Evolutionary conservation across 2,888 invertebrate species (phyloP).

Genomic region (Pediacus dermestoides): DNA sequence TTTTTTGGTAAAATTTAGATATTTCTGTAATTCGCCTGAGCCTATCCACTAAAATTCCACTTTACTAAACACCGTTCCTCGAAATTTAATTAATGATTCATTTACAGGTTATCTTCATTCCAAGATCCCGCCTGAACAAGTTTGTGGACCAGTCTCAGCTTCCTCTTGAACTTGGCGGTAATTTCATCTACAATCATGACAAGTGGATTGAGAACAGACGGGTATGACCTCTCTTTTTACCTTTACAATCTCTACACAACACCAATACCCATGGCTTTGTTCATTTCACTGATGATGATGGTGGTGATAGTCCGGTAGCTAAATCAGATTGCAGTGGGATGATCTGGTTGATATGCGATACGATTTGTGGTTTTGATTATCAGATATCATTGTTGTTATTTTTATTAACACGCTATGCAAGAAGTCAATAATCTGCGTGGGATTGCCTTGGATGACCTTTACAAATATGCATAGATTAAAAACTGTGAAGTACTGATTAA

Average conservation of each 20-base stretch:
- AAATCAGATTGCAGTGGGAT: too few relatives aligned
- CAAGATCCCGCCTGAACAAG: conserved; percentile 64
- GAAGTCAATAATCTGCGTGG: conserved; percentile 26
- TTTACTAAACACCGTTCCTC: too few relatives aligned
- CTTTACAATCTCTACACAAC: conserved; percentile 2
- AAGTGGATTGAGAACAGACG: conserved; percentile 73
- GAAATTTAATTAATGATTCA: conserved; percentile 8
- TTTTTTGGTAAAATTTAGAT: too few relatives aligned
- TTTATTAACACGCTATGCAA: conserved; percentile 10
- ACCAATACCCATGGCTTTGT: too few relatives aligned
- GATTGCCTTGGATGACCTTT: conserved; percentile 21
- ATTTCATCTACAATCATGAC: conserved; percentile 66
- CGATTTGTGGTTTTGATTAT: conserved; percentile 9
- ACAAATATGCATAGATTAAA: conserved; percentile 17
- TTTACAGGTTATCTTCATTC: conserved; percentile 66
- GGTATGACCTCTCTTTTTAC: conserved; percentile 52
- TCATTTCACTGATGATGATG: too few relatives aligned
- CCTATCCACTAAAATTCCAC: too few relatives aligned
- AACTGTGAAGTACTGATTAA: not conserved
- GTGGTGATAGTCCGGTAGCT: too few relatives aligned
- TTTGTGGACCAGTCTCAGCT: conserved; percentile 68
- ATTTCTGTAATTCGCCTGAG: too few relatives aligned
- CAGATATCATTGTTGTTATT: conserved; percentile 15
- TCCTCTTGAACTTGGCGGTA: conserved; percentile 70
- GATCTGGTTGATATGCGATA: conserved; percentile 5